A percentile compares a stretch with the other conserved stretches of the same genome.
Evolutionary conservation across 2,888 invertebrate genomes (phyloP).

Genomic region (Luffia ferchaultella): DNA sequence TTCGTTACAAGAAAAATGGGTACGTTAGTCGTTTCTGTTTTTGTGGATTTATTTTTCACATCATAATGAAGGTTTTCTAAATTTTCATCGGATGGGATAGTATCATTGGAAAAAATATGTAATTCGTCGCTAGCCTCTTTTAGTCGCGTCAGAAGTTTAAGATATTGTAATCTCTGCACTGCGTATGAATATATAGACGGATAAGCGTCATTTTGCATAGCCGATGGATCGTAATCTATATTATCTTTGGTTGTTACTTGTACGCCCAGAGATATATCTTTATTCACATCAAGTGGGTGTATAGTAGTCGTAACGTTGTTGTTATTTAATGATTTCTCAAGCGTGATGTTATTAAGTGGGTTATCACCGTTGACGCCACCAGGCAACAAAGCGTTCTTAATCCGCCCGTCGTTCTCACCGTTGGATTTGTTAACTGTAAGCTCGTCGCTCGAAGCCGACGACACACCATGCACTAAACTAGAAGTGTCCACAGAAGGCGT

Average conservation of each 20-base stretch:
- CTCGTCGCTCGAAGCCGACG: constrained; percentile 21
- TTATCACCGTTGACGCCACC: constrained; percentile 36
- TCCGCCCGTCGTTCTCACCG: constrained; percentile 25
- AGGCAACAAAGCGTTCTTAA: constrained; percentile 38
- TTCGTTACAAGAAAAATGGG: constrained; percentile 15
- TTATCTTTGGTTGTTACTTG: constrained; percentile 14
- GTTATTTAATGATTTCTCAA: background rate
- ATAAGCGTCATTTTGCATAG: constrained; percentile 51
- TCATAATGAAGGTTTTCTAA: constrained; percentile 40
- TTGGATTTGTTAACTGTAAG: constrained; percentile 19
- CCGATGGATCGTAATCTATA: constrained; percentile 45
- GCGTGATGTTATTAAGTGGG: constrained; percentile 20
- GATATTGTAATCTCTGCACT: constrained; percentile 45
- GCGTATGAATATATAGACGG: constrained; percentile 49
- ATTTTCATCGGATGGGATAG: constrained; percentile 27
- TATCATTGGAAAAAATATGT: constrained; percentile 43
- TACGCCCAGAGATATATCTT: constrained; percentile 6
- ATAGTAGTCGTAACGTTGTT: background rate
- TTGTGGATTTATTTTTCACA: constrained; percentile 22
- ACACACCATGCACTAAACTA: constrained; percentile 60
- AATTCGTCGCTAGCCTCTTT: constrained; percentile 44
- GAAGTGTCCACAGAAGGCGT: constrained; percentile 43
- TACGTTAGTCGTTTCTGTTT: constrained; percentile 16
- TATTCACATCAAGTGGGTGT: background rate
- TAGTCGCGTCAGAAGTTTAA: constrained; percentile 40